Conservation (phyloP, 2,797 vertebrate species). For the Hybognathus amarus region DNA sequence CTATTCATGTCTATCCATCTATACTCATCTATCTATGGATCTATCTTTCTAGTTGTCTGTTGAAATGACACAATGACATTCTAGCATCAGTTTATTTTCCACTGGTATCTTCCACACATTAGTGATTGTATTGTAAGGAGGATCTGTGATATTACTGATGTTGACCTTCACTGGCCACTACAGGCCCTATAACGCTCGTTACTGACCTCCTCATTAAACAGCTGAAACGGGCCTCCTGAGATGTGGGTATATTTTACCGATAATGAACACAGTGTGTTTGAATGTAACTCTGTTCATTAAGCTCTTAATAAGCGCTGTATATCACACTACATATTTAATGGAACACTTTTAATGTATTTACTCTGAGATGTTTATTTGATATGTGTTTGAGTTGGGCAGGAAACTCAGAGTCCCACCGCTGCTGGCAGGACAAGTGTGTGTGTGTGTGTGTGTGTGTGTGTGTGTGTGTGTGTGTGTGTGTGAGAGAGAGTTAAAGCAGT, state of each 20-base stretch:
- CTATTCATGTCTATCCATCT: background rate
- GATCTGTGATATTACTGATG: background rate
- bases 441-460: slow-evolving; percentile 41
- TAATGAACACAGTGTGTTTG: slow-evolving; percentile 25
- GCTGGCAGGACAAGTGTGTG: slow-evolving; percentile 30
- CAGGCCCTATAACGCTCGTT: background rate
- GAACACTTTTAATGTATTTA: slow-evolving; percentile 61
- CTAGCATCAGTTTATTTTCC: background rate
- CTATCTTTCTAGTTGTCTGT: background rate
- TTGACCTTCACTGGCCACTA: background rate
- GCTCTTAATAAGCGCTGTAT: slow-evolving; percentile 51
- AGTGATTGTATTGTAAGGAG: background rate
- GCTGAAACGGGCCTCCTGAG: slow-evolving; percentile 8
- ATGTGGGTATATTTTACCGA: slow-evolving; percentile 20
- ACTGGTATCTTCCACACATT: background rate
- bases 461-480: slow-evolving; percentile 31
- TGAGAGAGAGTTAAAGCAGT: slow-evolving; percentile 65
- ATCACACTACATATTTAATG: slow-evolving; percentile 58
- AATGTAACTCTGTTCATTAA: slow-evolving; percentile 38
- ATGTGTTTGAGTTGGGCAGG: slow-evolving; percentile 54
- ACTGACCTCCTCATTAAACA: slow-evolving; percentile 11
- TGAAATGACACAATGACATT: background rate
- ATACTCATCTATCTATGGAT: background rate
- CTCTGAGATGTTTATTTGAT: slow-evolving; percentile 56
- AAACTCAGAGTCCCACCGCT: slow-evolving; percentile 50